Evolutionary conservation across 1,140 invertebrate species (phyloP), one percentile per base, ranked within the genome.

Genomic region (Cyphomyrmex costatus): DNA sequence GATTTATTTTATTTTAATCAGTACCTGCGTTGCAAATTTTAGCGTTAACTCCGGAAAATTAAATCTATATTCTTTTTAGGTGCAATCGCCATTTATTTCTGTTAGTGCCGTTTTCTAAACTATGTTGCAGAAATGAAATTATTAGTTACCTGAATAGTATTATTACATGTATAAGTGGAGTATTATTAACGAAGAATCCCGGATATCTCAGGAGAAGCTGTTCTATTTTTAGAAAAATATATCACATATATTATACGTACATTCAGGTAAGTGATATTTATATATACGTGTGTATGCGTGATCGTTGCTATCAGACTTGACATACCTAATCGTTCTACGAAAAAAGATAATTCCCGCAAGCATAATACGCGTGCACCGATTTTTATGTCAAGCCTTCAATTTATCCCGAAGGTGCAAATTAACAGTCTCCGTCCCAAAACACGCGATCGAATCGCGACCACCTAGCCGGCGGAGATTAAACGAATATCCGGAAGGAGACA

Each of bases 361-460:
- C 36, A 46, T 21, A 78, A 78, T 21, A 61, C n/a, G 33, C 58
- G 19, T 30, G 46, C 24, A 16, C 19, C 19, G 12, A 19, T 49
- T 65, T 51, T 78, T 65, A 33, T 33, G 42, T 66, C 60, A 51
- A 78, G 24, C 42, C 76, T 21, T 79, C 76, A 79, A 77, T 61
- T 61, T 61, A 46, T 77, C 56, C 36, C 16, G 74, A 33, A 65
- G 27, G 27, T 79, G 63, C 27, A 53, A 80, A 80, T 80, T 80
- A 66, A n/a, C 63, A 24, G 46, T 42, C 30, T 80, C 19, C 88
- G 51, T 19, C 10, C 70, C 80, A 49, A 88, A 89, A 88, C 71
- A 74, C 65, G 36, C 36, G 65, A 87, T 76, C 65, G 53, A 42
- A 88, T 70, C 80, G 88, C 63, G 77, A 78, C 80, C 88, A 79